Conservation (phyloP, 1,140 invertebrate species). For the Planococcus citri region DNA sequence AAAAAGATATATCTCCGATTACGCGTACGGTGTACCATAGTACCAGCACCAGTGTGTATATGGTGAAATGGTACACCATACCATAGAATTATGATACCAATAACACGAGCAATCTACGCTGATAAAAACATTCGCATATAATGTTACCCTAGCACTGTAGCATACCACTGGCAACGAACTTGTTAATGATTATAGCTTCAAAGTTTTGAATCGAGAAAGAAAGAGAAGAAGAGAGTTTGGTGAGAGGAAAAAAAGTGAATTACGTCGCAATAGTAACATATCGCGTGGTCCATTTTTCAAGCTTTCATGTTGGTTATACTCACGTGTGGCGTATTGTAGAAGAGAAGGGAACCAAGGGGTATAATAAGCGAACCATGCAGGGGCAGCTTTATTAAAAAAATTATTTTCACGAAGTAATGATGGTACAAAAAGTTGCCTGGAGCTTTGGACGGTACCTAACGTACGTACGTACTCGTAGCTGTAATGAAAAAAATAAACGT, state of each 20-base stretch:
- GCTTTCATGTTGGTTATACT: no score
- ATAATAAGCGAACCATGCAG: not conserved
- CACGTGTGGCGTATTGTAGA: no score
- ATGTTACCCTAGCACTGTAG: no score
- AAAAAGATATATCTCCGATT: no score
- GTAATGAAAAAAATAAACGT: not conserved
- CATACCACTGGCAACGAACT: not conserved
- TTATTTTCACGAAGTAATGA: not conserved
- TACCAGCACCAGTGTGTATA: no score
- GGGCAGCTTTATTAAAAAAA: not conserved
- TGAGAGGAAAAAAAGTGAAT: not conserved
- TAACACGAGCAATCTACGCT: no score
- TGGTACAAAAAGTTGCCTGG: not conserved
- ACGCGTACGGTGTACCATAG: not conserved
- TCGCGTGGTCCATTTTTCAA: not conserved
- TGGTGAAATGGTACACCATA: no score
- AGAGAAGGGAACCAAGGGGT: not conserved
- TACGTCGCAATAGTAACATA: not conserved
- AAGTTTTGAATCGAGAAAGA: not conserved
- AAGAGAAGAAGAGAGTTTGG: no score
- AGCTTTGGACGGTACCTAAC: not conserved
- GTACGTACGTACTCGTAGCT: no score
- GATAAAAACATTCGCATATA: no score
- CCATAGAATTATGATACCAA: no score
- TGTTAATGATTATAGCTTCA: not conserved